phyloP scores from a whole-genome alignment of 2,113 vertebrate species.

The Sebastes schlegelii region DNA sequence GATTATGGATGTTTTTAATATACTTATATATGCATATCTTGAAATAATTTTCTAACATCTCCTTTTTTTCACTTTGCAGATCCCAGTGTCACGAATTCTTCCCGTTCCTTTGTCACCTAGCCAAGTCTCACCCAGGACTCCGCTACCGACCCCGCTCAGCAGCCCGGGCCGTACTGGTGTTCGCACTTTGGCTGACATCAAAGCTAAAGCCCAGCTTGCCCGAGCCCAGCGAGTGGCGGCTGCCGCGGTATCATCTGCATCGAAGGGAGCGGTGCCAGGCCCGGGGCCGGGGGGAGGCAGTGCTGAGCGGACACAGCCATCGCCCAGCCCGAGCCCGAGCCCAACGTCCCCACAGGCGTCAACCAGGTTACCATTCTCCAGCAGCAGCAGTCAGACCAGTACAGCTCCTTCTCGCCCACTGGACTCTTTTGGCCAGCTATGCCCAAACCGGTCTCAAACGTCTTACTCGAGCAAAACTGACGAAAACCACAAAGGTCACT shows the following conservation, averaged over 20 bases:
- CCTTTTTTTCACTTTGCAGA: constrained; percentile 82
- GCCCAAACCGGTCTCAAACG: constrained; percentile 36
- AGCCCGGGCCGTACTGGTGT: constrained; percentile 92
- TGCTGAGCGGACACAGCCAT: constrained; percentile 74
- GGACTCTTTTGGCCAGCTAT: constrained; percentile 47
- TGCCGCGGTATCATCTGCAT: constrained; percentile 78
- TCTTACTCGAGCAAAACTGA: constrained; percentile 35
- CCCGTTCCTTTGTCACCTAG: constrained; percentile 86
- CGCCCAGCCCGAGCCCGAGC: constrained; percentile 55
- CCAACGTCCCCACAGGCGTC: constrained; percentile 60
- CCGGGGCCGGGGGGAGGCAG: constrained; percentile 87
- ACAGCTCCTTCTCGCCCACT: constrained; percentile 37
- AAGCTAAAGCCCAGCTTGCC: constrained; percentile 95
- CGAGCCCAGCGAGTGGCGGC: constrained; percentile 92
- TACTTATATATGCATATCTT: neutral
- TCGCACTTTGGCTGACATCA: constrained; percentile 97
- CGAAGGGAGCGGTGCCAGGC: constrained; percentile 85
- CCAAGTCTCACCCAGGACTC: constrained; percentile 90
- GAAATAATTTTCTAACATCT: neutral
- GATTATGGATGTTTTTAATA: neutral
- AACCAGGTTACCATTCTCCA: constrained; percentile 44
- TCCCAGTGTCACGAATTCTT: constrained; percentile 91
- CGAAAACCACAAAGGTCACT: constrained; percentile 24
- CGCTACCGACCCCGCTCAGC: constrained; percentile 84
- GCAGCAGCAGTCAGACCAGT: constrained; percentile 65